Base-by-base conservation (phyloP, 64 coral and sea anemone species). In the Montipora sp. region DNA sequence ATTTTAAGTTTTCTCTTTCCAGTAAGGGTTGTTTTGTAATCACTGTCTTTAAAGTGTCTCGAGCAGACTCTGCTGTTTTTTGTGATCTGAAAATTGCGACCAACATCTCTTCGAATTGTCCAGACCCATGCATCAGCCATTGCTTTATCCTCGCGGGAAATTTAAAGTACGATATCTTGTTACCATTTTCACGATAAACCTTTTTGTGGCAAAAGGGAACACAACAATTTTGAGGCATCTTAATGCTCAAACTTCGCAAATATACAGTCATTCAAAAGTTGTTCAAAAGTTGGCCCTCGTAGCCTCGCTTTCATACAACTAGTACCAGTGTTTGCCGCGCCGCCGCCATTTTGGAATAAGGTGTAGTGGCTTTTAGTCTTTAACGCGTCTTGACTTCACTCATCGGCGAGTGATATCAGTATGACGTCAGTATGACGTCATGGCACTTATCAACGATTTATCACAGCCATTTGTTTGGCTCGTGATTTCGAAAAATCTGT, bases 261-360 rank as follows among this genome's bases (percentile, higher is more conserved):
- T 27, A 75, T 21, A 57, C 3, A 3, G 53, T 57, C 11, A 57
- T 9, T 18, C 24, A 23, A 20, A 23, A 75, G 22, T 75, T 75
- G 22, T 9, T 18, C 24, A 23, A 20, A 23, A 75, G 22, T 75
- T 75, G 22, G n/a, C 72, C 72, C 24, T 75, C 20, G 2, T 23
- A 23, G 72, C 72, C 72, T 75, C 72, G 72, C 72, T 75, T 75
- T 75, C 22, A 75, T 75, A 20, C 72, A 23, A 75, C 72, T 75
- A 27, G 72, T 23, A 2, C 72, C 72, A 75, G 10, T 57, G 53
- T 57, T 57, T 57, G 53, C 53, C 53, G 2, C 6, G 53, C 1
- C 7, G 53, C 11, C 53, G 53, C 53, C 36, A 36, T 36, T 36
- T 36, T 36, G 36, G 36, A 36, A 36, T 36, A 36, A 36, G 36